Conservation (phyloP, 2,888 invertebrate genomes). For the Caenorhabditis wallacei region DNA sequence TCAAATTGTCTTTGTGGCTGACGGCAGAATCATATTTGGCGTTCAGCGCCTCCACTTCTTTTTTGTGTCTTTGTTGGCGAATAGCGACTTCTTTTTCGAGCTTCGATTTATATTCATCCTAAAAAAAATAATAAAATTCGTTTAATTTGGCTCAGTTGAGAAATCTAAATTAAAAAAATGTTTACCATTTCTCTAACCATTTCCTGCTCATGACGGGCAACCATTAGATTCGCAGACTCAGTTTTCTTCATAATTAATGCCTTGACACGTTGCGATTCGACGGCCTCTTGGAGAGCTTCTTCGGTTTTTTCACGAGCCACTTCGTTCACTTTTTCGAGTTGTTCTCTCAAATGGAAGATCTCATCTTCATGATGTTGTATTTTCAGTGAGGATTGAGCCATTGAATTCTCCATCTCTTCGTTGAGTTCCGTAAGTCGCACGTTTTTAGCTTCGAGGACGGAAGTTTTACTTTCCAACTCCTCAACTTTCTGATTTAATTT, state of each 20-base stretch:
- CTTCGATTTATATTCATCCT: slow-evolving; percentile 16
- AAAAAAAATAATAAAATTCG: no score
- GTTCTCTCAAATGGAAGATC: slow-evolving; percentile 31
- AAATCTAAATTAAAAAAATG: neutral
- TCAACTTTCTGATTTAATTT: slow-evolving; percentile 6
- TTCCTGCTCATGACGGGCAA: neutral
- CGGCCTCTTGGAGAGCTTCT: slow-evolving; percentile 34
- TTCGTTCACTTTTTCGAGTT: slow-evolving; percentile 17
- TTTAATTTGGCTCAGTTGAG: neutral
- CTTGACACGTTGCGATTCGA: slow-evolving; percentile 39
- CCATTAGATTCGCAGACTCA: slow-evolving; percentile 15
- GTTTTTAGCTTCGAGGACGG: slow-evolving; percentile 7
- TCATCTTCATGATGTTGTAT: slow-evolving; percentile 13
- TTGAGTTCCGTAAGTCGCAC: neutral
- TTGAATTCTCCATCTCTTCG: slow-evolving; percentile 18
- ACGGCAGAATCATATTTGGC: slow-evolving; percentile 16
- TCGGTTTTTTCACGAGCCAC: slow-evolving; percentile 5
- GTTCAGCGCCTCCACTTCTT: slow-evolving; percentile 25
- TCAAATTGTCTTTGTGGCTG: neutral
- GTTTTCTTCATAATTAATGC: slow-evolving; percentile 30
- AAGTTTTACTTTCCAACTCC: slow-evolving; percentile 9
- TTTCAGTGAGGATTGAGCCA: slow-evolving; percentile 11
- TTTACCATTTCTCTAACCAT: slow-evolving; percentile 18
- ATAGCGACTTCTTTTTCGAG: slow-evolving; percentile 1
- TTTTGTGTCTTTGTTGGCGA: slow-evolving; percentile 24